Base-by-base conservation (phyloP, 2,888 invertebrate species). In the Tiliacea citrago region DNA sequence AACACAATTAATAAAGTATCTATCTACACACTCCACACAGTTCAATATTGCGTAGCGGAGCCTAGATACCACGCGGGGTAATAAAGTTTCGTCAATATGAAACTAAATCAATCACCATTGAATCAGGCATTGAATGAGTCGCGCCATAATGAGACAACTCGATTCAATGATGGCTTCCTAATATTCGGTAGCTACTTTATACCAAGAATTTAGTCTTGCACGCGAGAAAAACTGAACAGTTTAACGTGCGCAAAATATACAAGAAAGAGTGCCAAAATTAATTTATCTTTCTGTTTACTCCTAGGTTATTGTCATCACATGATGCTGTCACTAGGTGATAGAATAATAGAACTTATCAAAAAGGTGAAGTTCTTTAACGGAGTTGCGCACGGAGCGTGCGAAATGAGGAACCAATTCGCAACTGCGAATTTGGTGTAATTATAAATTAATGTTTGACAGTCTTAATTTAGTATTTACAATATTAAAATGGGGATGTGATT, bases 351-450 rank as follows among this genome's bases (percentile, higher is more conserved):
- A 67, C 53, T 55, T 68, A 72, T 49, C 77, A 77, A 82, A 58
- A 66, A 80, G 62, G 78, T 82, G 49, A 73, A 73, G 62, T 82
- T 82, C 66, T 73, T 61, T 69, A 81, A 10, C 61, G 49, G 35
- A 53, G 13, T 57, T 45, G 62, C 58, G 55, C 68, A 60, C 81
- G 49, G 39, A 13, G 42, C 18, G 67, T 9, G 13, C 2, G 18
- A 73, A 74, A 47, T 10, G 10, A 55, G 10, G 21, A 39, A 29
- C 24, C n/a, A n/a, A n/a, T n/a, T n/a, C n/a, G n/a, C n/a, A n/a
- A 66, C 49, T 24, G 49, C 66, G 39, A 35, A 62, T 62, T 45
- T 3, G 6, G 10, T 45, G 1, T 18, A 18, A 24, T 42, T 24
- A n/a, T 5, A 16, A 62, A 45, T 42, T 5, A n/a, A 63, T 63